These are phyloP conservation scores for Acronicta alni DNA, from an alignment of 2,888 invertebrate genomes.

Conservation along the genomic window DNA sequence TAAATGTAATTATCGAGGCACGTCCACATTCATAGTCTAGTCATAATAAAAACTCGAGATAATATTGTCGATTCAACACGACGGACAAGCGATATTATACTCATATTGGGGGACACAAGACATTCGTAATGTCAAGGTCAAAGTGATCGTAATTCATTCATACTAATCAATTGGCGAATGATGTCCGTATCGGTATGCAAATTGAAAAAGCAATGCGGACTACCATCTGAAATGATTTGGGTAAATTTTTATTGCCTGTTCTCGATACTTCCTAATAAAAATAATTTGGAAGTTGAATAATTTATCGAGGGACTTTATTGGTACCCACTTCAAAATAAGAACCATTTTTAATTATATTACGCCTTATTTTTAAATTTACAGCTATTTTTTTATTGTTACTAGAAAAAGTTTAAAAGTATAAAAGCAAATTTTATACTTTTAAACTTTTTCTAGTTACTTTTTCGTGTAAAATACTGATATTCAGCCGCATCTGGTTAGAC, in stretches of 20 bases:
- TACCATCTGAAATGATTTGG: not conserved
- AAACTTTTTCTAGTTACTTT: no score
- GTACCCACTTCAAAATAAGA: no score
- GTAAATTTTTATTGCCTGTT: slow-evolving; percentile 1
- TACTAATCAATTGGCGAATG: slow-evolving; percentile 37
- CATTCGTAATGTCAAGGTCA: slow-evolving; percentile 57
- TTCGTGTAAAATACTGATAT: no score
- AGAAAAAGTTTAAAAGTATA: no score
- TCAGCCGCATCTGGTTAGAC: no score
- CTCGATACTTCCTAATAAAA: not conserved
- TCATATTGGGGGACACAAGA: slow-evolving; percentile 19
- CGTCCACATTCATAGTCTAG: not conserved
- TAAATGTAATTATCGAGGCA: not conserved
- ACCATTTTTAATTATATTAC: no score
- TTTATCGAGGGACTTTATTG: no score
- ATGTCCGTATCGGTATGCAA: slow-evolving; percentile 9
- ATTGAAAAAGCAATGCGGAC: slow-evolving; percentile 8
- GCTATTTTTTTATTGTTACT: no score
- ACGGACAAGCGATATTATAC: not conserved
- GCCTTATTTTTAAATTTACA: no score
- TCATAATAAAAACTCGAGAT: slow-evolving; percentile 16
- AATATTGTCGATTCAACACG: not conserved
- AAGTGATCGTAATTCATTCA: slow-evolving; percentile 29
- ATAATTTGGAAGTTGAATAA: no score
- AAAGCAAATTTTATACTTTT: no score